These are phyloP conservation scores for Leucophenga varia DNA, from an alignment of 1,140 invertebrate species.

Conservation along the genomic window DNA sequence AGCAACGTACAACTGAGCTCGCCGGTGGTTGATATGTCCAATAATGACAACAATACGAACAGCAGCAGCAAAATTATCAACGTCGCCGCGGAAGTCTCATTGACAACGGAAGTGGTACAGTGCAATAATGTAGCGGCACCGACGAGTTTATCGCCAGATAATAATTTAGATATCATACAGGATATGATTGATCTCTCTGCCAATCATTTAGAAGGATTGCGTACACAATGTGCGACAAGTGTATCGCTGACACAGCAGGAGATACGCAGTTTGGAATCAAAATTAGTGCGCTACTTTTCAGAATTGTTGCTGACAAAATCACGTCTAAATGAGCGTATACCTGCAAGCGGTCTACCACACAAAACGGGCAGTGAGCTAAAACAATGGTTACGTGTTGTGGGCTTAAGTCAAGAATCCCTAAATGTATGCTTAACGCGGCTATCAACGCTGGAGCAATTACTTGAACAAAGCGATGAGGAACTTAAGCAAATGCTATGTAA, in stretches of 20 bases:
- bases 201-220: constrained; percentile 84
- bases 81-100: constrained; percentile 11
- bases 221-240: constrained; percentile 89
- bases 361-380: constrained; percentile 70
- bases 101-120: not conserved
- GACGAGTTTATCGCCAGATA: no score
- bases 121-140: no score
- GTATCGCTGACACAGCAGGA: constrained; percentile 92
- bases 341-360: constrained; percentile 59
- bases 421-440: constrained; percentile 62
- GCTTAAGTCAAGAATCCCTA: constrained; percentile 56
- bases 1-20: constrained; percentile 34
- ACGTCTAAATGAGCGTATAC: constrained; percentile 65
- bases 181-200: constrained; percentile 95
- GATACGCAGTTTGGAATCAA: constrained; percentile 91
- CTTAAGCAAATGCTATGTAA: constrained; percentile 71
- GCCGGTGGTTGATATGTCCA: constrained; percentile 21
- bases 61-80: constrained; percentile 23
- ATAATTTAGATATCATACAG: constrained; percentile 67
- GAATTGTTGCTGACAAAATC: constrained; percentile 84
- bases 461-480: constrained; percentile 83
- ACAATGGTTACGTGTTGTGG: constrained; percentile 89
- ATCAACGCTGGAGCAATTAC: constrained; percentile 73
- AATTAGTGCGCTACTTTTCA: constrained; percentile 91
- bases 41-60: no score